Conservation (phyloP, 1,140 invertebrate genomes). For the Chymomyza costata region DNA sequence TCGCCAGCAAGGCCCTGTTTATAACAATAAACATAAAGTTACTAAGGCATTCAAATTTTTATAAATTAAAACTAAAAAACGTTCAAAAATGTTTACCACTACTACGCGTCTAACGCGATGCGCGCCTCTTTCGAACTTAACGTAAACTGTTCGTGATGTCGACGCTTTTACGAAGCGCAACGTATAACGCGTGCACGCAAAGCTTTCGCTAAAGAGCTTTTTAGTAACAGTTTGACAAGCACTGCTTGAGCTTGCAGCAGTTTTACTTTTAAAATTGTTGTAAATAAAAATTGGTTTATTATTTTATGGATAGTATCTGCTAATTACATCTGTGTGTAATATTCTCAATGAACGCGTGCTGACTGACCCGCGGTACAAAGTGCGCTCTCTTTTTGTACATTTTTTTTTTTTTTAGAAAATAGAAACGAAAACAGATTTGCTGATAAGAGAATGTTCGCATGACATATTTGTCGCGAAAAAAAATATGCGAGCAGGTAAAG, state of each 20-base stretch:
- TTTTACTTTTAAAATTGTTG: not conserved
- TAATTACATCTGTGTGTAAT: too few relatives aligned
- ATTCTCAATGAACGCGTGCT: too few relatives aligned
- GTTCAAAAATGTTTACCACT: conserved; percentile 8
- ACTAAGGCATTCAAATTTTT: conserved; percentile 4
- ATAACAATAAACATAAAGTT: conserved; percentile 6
- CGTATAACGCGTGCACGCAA: conserved; percentile 1
- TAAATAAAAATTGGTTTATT: too few relatives aligned
- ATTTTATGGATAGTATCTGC: too few relatives aligned
- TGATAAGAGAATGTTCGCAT: too few relatives aligned
- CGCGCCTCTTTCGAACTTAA: conserved; percentile 56
- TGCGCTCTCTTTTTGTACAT: too few relatives aligned
- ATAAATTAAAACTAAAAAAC: conserved; percentile 3
- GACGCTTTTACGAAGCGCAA: conserved; percentile 20
- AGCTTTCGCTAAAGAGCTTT: conserved; percentile 35
- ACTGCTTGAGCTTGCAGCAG: too few relatives aligned
- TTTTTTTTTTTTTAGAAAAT: too few relatives aligned
- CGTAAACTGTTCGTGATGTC: conserved; percentile 39
- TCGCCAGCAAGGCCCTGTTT: conserved; percentile 79
- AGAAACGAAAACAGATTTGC: too few relatives aligned
- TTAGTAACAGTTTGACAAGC: conserved; percentile 2
- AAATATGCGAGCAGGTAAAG: too few relatives aligned
- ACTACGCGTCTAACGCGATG: conserved; percentile 21
- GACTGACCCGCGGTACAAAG: too few relatives aligned
- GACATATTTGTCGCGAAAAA: too few relatives aligned